phyloP scores from a whole-genome alignment of 2,888 invertebrate species.

The Phanerotoma sp. region DNA sequence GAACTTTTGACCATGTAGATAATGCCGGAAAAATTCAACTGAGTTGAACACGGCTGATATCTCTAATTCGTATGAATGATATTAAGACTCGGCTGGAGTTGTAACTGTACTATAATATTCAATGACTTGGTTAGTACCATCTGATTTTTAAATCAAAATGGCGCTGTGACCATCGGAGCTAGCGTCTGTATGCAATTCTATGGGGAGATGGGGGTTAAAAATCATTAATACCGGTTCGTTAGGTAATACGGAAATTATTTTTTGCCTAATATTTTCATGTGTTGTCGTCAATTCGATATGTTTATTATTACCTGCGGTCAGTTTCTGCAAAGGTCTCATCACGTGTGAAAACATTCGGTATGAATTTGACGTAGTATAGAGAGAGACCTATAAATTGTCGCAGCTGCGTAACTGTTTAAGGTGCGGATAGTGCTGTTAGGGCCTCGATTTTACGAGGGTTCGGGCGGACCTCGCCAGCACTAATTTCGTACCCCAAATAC shows the following conservation, averaged over 20 bases:
- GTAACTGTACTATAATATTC: conserved; percentile 18
- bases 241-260: conserved; percentile 21
- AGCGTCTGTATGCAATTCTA: conserved; percentile 19
- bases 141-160: conserved; percentile 11
- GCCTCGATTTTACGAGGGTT: too few species aligned
- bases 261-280: conserved; percentile 21
- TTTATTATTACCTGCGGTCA: conserved; percentile 18
- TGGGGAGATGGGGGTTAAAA: conserved; percentile 17
- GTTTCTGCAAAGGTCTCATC: conserved; percentile 26
- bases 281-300: conserved; percentile 20
- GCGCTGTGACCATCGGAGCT: conserved; percentile 19
- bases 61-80: conserved; percentile 20
- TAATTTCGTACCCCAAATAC: too few species aligned
- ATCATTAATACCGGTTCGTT: too few species aligned
- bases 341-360: too few species aligned
- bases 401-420: too few species aligned
- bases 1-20: too few species aligned
- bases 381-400: too few species aligned
- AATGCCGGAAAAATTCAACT: conserved; percentile 9
- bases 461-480: too few species aligned
- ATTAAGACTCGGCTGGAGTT: neutral
- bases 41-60: conserved; percentile 25
- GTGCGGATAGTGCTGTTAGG: too few species aligned
- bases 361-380: too few species aligned
- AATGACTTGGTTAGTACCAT: conserved; percentile 7